Percentiles rank a stretch among this genome's conserved stretches.
These are phyloP conservation scores for Drosophila pruinosa DNA, from an alignment of 1,140 invertebrate genomes.

Conservation along the genomic window DNA sequence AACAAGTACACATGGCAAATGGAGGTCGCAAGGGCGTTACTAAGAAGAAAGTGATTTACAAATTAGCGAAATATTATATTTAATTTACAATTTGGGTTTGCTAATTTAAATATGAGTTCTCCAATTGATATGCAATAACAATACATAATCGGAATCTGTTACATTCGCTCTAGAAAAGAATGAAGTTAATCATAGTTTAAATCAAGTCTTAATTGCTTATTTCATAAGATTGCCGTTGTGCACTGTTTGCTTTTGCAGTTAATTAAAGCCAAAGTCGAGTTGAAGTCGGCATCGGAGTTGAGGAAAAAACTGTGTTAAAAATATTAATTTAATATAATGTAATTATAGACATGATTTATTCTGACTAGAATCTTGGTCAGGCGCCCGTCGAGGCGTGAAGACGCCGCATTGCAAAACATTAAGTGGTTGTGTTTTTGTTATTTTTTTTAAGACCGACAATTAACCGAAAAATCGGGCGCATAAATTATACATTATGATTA, in stretches of 20 bases:
- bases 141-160: slow-evolving; percentile 1
- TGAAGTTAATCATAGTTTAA: slow-evolving; percentile 27
- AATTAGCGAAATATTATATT: no score
- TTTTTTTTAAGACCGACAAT: slow-evolving; percentile 34
- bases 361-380: slow-evolving; percentile 70
- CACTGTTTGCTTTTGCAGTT: slow-evolving; percentile 73
- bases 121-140: background rate
- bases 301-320: slow-evolving; percentile 56
- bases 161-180: slow-evolving; percentile 9
- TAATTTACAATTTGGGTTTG: background rate
- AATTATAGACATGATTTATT: slow-evolving; percentile 72
- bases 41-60: no score
- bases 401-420: slow-evolving; percentile 58
- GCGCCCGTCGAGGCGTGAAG: slow-evolving; percentile 58
- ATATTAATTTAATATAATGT: slow-evolving; percentile 72
- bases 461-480: slow-evolving; percentile 48
- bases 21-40: no score
- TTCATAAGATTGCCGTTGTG: slow-evolving; percentile 73
- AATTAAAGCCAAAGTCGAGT: slow-evolving; percentile 49
- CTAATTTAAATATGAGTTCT: background rate
- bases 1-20: no score
- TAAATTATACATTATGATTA: slow-evolving; percentile 55
- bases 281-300: background rate
- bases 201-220: slow-evolving; percentile 64
- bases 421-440: background rate